phyloP scores from a whole-genome alignment of 2,113 vertebrate genomes.

The Ptyas mucosa region DNA sequence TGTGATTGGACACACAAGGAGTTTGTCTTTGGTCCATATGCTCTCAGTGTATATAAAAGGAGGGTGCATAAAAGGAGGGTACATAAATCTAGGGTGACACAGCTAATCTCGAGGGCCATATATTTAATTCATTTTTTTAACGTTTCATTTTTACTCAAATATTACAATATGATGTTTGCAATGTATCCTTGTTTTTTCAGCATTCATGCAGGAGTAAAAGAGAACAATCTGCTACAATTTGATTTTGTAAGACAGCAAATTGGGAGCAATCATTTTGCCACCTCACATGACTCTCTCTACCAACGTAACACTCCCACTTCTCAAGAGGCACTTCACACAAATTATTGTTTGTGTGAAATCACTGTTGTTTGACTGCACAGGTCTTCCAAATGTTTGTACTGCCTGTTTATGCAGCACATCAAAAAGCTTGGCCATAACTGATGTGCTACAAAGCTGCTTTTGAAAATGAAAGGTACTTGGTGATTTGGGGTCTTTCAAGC shows the following conservation, averaged over 20 bases:
- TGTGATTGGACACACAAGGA: too few relatives aligned
- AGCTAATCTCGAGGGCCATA: neutral
- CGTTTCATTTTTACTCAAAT: neutral
- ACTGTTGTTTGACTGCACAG: neutral
- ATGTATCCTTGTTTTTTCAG: neutral
- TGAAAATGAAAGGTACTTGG: accelerated
- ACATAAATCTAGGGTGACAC: neutral
- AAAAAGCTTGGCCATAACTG: neutral
- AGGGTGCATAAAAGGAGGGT: too few relatives aligned
- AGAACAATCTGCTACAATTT: neutral
- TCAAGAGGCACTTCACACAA: neutral
- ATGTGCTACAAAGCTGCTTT: neutral
- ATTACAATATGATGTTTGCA: neutral
- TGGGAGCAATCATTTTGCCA: neutral
- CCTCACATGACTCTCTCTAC: neutral
- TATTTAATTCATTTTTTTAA: neutral
- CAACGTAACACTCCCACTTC: accelerated
- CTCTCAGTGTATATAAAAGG: too few relatives aligned
- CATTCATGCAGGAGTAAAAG: neutral
- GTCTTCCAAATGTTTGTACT: neutral
- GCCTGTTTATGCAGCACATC: neutral
- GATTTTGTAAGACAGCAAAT: neutral
- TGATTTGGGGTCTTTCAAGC: neutral
- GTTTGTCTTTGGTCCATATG: too few relatives aligned
- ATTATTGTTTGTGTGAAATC: neutral